Conservation (phyloP, 2,797 vertebrate species). For the Bovichtus variegatus region DNA sequence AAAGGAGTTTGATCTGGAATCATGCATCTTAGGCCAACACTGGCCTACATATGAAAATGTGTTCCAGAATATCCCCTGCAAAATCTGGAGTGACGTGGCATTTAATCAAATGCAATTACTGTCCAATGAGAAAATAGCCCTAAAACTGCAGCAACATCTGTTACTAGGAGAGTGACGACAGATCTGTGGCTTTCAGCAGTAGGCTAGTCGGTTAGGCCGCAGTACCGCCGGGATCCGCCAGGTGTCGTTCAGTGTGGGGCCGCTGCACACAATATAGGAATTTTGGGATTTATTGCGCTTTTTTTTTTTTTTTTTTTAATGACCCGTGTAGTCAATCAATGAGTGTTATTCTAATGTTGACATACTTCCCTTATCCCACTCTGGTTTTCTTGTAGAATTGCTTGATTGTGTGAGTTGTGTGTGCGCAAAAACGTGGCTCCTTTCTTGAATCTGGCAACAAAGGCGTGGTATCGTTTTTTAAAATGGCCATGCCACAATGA, state of each 20-base stretch:
- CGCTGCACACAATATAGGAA: conserved; percentile 51
- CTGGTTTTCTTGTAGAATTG: fast-evolving
- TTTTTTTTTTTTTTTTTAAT: conserved; percentile 32
- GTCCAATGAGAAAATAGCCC: conserved; percentile 71
- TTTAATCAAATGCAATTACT: conserved; percentile 36
- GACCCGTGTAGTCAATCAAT: not conserved
- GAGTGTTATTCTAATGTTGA: not conserved
- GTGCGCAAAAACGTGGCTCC: conserved; percentile 53
- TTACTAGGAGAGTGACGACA: conserved; percentile 85
- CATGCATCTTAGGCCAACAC: not conserved
- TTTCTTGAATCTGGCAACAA: conserved; percentile 81
- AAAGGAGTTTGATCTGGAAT: not conserved
- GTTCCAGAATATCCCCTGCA: not conserved
- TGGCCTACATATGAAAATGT: not conserved
- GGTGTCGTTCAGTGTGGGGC: conserved; percentile 48
- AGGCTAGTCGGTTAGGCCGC: conserved; percentile 58
- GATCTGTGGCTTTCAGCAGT: conserved; percentile 69
- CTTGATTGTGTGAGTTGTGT: not conserved
- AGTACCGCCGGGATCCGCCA: conserved; percentile 43
- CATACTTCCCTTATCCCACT: fast-evolving
- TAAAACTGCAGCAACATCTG: conserved; percentile 80
- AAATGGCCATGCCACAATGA: conserved; percentile 82
- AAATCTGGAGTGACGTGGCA: conserved; percentile 11
- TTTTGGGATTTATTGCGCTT: conserved; percentile 34
- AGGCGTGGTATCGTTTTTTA: conserved; percentile 86